phyloP scores from a whole-genome alignment of 2,797 vertebrate genomes.

The Sebastes steindachneri region DNA sequence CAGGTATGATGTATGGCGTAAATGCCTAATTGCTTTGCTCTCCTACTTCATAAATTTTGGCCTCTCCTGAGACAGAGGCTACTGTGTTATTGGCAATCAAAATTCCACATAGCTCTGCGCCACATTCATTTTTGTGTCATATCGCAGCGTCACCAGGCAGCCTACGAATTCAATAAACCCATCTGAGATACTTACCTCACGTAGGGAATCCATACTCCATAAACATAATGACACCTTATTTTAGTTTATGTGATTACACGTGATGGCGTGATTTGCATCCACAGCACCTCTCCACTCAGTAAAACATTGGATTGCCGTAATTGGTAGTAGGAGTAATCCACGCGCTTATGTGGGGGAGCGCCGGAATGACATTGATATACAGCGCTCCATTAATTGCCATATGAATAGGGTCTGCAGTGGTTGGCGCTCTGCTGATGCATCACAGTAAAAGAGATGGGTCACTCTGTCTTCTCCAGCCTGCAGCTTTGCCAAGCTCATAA shows the following conservation, averaged over 20 bases:
- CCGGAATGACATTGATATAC: conserved; percentile 86
- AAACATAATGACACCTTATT: conserved; percentile 70
- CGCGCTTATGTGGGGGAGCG: conserved; percentile 68
- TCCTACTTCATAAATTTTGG: conserved; percentile 51
- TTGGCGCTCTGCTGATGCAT: conserved; percentile 82
- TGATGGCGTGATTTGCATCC: conserved; percentile 61
- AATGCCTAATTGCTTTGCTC: conserved; percentile 60
- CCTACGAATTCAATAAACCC: conserved; percentile 47
- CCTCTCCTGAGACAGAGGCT: conserved; percentile 51
- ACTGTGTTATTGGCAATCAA: conserved; percentile 59
- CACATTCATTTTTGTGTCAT: conserved; percentile 33
- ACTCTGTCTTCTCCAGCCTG: conserved; percentile 80
- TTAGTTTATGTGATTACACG: conserved; percentile 60
- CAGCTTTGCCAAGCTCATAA: conserved; percentile 84
- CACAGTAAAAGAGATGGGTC: conserved; percentile 82
- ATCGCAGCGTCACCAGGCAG: conserved; percentile 3
- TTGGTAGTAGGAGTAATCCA: conserved; percentile 71
- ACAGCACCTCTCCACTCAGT: conserved; percentile 60
- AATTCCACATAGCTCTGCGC: conserved; percentile 30
- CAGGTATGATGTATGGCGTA: conserved; percentile 61
- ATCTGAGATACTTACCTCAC: conserved; percentile 50
- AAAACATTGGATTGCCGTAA: conserved; percentile 70
- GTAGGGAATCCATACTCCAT: conserved; percentile 57
- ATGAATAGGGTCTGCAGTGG: conserved; percentile 83
- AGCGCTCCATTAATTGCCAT: conserved; percentile 86